phyloP scores from a whole-genome alignment of 2,113 vertebrate genomes.

The Mesitornis unicolor region DNA sequence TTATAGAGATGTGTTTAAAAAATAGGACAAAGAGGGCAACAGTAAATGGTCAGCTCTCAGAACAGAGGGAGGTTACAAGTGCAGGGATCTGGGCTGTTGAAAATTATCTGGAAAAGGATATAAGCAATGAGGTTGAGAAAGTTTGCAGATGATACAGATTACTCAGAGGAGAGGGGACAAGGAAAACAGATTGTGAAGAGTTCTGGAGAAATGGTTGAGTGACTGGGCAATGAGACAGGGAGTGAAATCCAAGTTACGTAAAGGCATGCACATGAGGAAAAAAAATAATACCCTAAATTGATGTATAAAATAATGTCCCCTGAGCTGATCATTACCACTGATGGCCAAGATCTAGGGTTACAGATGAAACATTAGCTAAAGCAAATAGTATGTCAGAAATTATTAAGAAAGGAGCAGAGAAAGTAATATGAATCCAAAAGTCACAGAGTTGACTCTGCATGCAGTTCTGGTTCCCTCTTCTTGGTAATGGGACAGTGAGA shows the following conservation, averaged over 20 bases:
- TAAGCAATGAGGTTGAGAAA: neutral
- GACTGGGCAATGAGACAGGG: neutral
- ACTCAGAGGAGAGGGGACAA: neutral
- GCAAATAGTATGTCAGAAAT: neutral
- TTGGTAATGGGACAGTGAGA: neutral
- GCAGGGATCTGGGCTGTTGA: neutral
- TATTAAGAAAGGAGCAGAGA: neutral
- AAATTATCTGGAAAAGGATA: neutral
- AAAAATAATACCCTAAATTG: neutral
- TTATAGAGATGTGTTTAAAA: neutral
- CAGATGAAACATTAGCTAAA: neutral
- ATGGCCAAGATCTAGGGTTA: neutral
- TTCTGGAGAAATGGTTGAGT: neutral
- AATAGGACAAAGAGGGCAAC: neutral
- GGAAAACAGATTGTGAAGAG: neutral
- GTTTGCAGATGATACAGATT: neutral
- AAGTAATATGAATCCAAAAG: neutral
- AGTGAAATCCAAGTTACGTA: neutral
- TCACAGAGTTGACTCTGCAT: fast-evolving
- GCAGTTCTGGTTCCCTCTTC: neutral
- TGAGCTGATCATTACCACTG: neutral
- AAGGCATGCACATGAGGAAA: neutral
- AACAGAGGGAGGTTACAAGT: neutral
- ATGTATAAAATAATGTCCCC: neutral
- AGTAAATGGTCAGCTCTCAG: neutral